Evolutionary conservation across 2,113 vertebrate species (phyloP).

Genomic region (Sander lucioperca): DNA sequence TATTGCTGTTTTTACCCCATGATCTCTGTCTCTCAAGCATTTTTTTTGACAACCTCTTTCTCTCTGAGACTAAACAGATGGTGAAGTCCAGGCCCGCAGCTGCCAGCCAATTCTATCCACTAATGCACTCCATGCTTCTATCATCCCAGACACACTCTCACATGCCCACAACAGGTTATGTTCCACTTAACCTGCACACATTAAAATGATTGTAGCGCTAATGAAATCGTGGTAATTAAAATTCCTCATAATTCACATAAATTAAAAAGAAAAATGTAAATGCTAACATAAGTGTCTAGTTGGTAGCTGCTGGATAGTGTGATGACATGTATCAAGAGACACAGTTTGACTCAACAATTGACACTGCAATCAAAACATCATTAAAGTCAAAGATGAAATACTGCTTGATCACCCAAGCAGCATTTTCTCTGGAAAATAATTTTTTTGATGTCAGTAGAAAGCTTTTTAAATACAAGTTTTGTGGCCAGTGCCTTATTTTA

Average conservation of each 20-base stretch:
- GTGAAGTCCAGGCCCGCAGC: slow-evolving; percentile 50
- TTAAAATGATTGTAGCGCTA: slow-evolving; percentile 29
- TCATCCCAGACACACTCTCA: slow-evolving; percentile 17
- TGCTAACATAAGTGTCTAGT: background rate
- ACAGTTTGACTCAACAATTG: background rate
- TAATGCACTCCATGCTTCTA: slow-evolving; percentile 41
- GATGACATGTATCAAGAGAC: background rate
- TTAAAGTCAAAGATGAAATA: too few species aligned
- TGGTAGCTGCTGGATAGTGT: background rate
- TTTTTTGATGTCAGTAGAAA: too few species aligned
- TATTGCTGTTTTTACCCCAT: background rate
- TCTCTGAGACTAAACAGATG: slow-evolving; percentile 66
- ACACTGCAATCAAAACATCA: background rate
- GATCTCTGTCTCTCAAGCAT: background rate
- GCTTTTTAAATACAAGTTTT: background rate
- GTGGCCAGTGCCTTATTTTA: background rate
- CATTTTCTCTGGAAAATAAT: background rate
- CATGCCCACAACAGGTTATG: slow-evolving; percentile 46
- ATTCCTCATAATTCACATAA: slow-evolving; percentile 22
- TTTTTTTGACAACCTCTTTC: slow-evolving; percentile 14
- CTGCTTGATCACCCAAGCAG: background rate
- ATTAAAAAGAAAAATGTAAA: background rate
- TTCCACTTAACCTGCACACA: slow-evolving; percentile 49
- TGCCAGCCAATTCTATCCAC: slow-evolving; percentile 56
- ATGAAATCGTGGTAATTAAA: slow-evolving; percentile 40